phyloP scores from a whole-genome alignment of 2,797 vertebrate species.

The Rhinatrema bivittatum region DNA sequence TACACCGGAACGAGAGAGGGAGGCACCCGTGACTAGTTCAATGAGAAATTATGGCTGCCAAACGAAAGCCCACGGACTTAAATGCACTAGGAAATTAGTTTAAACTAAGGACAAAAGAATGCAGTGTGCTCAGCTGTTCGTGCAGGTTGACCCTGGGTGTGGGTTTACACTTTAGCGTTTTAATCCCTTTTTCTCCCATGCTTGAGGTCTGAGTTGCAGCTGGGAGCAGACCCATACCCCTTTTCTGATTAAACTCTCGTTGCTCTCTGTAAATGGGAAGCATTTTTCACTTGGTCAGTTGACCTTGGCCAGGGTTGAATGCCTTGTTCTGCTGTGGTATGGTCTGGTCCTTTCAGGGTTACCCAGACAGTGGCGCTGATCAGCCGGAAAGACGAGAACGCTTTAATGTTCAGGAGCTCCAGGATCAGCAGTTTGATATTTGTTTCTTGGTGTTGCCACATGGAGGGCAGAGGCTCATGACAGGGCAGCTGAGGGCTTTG shows the following conservation, averaged over 20 bases:
- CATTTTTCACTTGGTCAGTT: conserved; percentile 60
- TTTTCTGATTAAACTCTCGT: conserved; percentile 59
- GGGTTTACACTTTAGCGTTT: conserved; percentile 32
- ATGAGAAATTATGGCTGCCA: too few relatives aligned
- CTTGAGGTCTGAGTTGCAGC: conserved; percentile 44
- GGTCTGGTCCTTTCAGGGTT: conserved; percentile 63
- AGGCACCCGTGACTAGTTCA: too few relatives aligned
- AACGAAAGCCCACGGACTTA: too few relatives aligned
- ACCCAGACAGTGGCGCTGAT: conserved; percentile 62
- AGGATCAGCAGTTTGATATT: conserved; percentile 70
- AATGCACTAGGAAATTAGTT: too few relatives aligned
- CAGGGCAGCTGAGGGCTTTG: conserved; percentile 7
- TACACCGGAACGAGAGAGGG: too few relatives aligned
- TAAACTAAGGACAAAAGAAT: too few relatives aligned
- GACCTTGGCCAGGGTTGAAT: conserved; percentile 56
- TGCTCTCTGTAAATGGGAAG: conserved; percentile 58
- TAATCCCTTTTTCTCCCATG: conserved; percentile 48
- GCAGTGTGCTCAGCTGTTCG: too few relatives aligned
- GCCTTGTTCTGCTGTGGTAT: conserved; percentile 55
- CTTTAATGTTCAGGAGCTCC: conserved; percentile 43
- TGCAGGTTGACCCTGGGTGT: too few relatives aligned
- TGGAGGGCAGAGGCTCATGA: conserved; percentile 12
- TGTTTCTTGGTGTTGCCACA: conserved; percentile 19
- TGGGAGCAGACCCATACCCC: conserved; percentile 53
- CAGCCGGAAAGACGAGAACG: conserved; percentile 52